Evolutionary conservation across 2,888 invertebrate genomes (phyloP).

Genomic region (Macrostomum cliftonense): DNA sequence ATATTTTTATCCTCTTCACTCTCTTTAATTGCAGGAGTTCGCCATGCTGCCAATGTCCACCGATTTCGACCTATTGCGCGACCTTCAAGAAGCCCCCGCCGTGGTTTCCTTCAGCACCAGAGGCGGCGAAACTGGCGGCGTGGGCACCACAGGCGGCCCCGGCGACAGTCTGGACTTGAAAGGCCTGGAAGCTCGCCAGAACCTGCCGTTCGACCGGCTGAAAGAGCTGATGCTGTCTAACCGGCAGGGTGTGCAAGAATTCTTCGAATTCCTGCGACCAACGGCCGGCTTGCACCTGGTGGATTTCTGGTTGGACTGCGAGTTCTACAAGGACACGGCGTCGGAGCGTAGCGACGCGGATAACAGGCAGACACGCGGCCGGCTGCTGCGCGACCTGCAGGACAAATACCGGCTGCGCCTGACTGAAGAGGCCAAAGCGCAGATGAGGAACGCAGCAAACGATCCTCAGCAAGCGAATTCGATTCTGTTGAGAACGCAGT

Average conservation of each 20-base stretch:
- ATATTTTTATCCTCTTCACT: too few relatives aligned
- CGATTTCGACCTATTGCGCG: too few relatives aligned
- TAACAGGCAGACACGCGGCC: slow-evolving; percentile 16
- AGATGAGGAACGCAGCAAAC: slow-evolving; percentile 23
- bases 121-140: not conserved
- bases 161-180: slow-evolving; percentile 25
- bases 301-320: slow-evolving; percentile 37
- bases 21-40: too few relatives aligned
- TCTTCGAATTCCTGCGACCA: slow-evolving; percentile 25
- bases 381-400: slow-evolving; percentile 28
- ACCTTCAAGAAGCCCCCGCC: too few relatives aligned
- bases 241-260: slow-evolving; percentile 27
- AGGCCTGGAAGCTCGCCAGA: slow-evolving; percentile 29
- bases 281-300: slow-evolving; percentile 27
- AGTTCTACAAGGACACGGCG: slow-evolving; percentile 32
- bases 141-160: not conserved
- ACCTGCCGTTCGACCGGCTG: slow-evolving; percentile 31
- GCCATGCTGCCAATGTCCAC: too few relatives aligned
- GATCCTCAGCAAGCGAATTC: slow-evolving; percentile 28
- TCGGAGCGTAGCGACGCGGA: slow-evolving; percentile 14
- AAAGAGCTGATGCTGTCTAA: slow-evolving; percentile 29
- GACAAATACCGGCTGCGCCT: slow-evolving; percentile 32
- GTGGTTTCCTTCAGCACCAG: too few relatives aligned
- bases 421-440: slow-evolving; percentile 28
- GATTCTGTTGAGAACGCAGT: slow-evolving; percentile 35